Base-by-base conservation (phyloP, 2,797 vertebrate species). In the Setipinna tenuifilis region DNA sequence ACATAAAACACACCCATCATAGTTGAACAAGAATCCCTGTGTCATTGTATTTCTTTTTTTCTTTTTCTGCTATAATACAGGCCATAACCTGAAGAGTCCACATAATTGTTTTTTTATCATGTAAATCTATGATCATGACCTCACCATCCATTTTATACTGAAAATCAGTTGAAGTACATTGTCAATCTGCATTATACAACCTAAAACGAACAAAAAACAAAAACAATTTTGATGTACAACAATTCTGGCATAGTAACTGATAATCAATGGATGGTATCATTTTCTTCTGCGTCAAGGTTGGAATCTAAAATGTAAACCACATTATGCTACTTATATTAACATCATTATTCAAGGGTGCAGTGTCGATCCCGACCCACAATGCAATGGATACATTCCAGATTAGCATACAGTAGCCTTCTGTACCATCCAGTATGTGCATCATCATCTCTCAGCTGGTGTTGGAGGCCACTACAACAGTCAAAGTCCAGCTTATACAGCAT, bases 201-300 rank as follows among this genome's bases (percentile, higher is more conserved):
- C 71, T 78, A 78, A 78, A 78, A 78, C 31, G 25, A 78, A 78
- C 14, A 78, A 17, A 17, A n/a, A 86, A 88, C 91, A 82, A 50
- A 93, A 91, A 83, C 80, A 84, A 91, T 94, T 91, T 93, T 23
- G 92, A 88, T 91, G 85, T 90, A 93, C 91, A 94, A 75, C 61
- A 83, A 90, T 91, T 92, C 78, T 85, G n/a, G 85, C 86, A 84
- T 86, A 71, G 87, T 89, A 62, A 82, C 84, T 65, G 85, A 88
- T 85, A 48, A 78, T 57, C 71, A 89, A 89, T 90, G 65, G 83
- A 83, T 88, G 85, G 59, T 85, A 78, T 82, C 83, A 81, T 83
- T 84, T 71, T 84, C 89, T 81, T 65, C 82, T 68, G 88, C 88
- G 82, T 71, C 50, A 10, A 84, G 83, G 81, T 71, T 88, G 84